Evolutionary conservation across 2,113 vertebrate species (phyloP), one percentile per base, ranked within the genome.

Genomic region (Pachycephala philippinensis): DNA sequence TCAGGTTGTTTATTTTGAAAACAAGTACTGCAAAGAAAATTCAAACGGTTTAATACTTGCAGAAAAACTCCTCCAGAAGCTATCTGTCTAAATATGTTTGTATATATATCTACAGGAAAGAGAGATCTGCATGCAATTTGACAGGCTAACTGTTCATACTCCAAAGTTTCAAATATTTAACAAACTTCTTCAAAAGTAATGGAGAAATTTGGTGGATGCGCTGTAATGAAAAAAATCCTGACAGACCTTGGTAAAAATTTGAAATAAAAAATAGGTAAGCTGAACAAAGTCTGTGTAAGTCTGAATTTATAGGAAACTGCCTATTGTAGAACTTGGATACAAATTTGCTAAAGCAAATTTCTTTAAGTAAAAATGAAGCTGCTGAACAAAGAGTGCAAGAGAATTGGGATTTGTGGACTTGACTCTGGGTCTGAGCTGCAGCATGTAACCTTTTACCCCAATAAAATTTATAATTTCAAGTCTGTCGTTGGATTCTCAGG

Each of bases 1-100:
- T 93, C 65, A 83, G 54, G 31, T 86, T 96, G 83, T 93, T 96
- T 96, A 63, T 95, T 96, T 95, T 70, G 47, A 90, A 97, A 92
- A 88, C 40, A 35, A 59, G 21, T 78, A 70, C 33, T 84, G 86
- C 61, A 89, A 87, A 81, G 47, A 90, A 80, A 87, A 93, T 87
- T 74, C 7, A 64, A 81, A 44, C 3, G 1, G 15, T 56, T 76
- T 83, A 83, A 70, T 86, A 74, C 37, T 57, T 61, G n/a, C 0
- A n/a, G 61, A 79, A 77, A 79, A 26, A 6, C 21, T 70, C 12
- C 10, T 80, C 33, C 8, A 49, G 49, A 77, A 91, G 47, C 20
- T 81, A 35, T 28, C 30, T 89, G 27, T 68, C n/a, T 66, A 49
- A 68, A 54, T 49, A 26, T 63, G 10, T 69, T 30, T 39, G 4